Evolutionary conservation across 2,888 invertebrate species (phyloP).

Genomic region (Beris chalybata): DNA sequence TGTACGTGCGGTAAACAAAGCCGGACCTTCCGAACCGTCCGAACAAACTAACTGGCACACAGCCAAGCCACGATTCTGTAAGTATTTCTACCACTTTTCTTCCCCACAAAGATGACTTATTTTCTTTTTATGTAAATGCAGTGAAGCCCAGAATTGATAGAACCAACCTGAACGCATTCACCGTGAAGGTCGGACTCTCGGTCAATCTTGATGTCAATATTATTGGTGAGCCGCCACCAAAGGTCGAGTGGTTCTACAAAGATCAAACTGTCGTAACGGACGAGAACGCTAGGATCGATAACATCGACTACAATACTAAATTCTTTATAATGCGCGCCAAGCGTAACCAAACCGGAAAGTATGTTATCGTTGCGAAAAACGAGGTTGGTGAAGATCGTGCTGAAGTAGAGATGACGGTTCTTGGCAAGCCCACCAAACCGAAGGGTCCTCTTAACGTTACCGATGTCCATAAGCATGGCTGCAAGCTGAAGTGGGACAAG

Average conservation of each 20-base stretch:
- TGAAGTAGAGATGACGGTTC: constrained; percentile 84
- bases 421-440: constrained; percentile 77
- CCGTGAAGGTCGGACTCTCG: constrained; percentile 86
- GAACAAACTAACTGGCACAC: constrained; percentile 91
- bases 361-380: constrained; percentile 87
- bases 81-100: constrained; percentile 56
- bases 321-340: constrained; percentile 82
- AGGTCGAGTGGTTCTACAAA: constrained; percentile 85
- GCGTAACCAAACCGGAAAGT: constrained; percentile 81
- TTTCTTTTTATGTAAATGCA: constrained; percentile 54
- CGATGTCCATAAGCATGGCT: constrained; percentile 89
- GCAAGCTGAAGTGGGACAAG: constrained; percentile 89
- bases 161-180: constrained; percentile 80
- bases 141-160: constrained; percentile 95
- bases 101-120: constrained; percentile 7
- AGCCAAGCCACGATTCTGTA: constrained; percentile 84
- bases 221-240: constrained; percentile 92
- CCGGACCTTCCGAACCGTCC: constrained; percentile 89
- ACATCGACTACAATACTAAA: constrained; percentile 88
- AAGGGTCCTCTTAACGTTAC: constrained; percentile 86
- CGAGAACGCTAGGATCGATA: constrained; percentile 69
- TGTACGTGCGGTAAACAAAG: constrained; percentile 92
- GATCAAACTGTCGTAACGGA: constrained; percentile 68
- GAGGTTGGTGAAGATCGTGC: constrained; percentile 91
- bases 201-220: constrained; percentile 86